Base-by-base conservation (phyloP, 2,888 invertebrate species). In the Epinotia nisella region DNA sequence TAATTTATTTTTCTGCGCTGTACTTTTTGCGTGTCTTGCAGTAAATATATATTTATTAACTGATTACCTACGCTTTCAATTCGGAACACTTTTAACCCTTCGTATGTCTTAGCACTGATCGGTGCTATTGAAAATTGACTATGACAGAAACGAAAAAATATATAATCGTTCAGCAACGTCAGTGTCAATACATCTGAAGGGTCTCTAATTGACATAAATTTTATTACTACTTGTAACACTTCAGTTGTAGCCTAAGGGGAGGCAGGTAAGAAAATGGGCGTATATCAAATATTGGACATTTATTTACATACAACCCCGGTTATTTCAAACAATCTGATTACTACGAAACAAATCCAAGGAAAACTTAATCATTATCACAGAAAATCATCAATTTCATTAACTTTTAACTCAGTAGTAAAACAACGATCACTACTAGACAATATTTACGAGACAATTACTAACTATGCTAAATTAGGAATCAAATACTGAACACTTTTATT, bases 311-410 rank as follows among this genome's bases (percentile, higher is more conserved):
- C 81, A 78, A 81, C 78, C 79, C 82, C 81, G 79, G 79, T 83
- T 83, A 49, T 81, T 77, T 82, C 79, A 76, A 79, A 86, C 83
- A 87, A 85, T 82, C 80, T 79, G 81, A 78, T 81, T 78, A 77
- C 79, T 80, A 82, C 78, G 67, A 72, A 78, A 78, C 75, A 84
- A 84, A 84, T 85, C 82, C 81, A 85, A 86, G 82, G 82, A 83
- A 82, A 87, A 87, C 83, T 80, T 84, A 87, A 86, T 87, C 83
- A 87, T 35, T 92, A 92, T 92, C 92, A 92, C 92, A 92, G 92
- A 87, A 85, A 85, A 87, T 79, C 86, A 86, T 84, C 81, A 79
- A 83, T 85, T n/a, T 85, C 79, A 85, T 85, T 83, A 83, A 81
- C 74, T 81, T 83, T 83, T 78, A 75, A 76, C 45, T 49, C 66